Conservation (phyloP, 2,888 invertebrate genomes). For the Drosophila suboccidentalis region DNA sequence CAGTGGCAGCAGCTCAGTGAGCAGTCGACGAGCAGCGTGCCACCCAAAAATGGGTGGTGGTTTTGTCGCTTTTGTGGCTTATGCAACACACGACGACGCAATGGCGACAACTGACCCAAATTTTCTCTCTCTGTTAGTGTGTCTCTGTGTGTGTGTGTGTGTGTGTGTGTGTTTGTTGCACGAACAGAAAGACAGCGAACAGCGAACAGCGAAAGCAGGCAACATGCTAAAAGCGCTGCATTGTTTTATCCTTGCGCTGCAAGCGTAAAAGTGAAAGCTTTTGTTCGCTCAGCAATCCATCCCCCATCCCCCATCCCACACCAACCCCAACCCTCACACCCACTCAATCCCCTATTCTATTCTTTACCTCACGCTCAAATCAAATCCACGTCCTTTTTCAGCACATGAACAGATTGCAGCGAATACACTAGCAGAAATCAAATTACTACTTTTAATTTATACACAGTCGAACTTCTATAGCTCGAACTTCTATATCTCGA, state of each 20-base stretch:
- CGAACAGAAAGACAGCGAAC: constrained; percentile 4
- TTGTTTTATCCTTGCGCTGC: constrained; percentile 49
- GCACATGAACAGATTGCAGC: constrained; percentile 26
- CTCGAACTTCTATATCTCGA: no score
- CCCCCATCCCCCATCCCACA: background rate
- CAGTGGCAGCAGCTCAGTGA: constrained; percentile 16
- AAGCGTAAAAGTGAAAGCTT: constrained; percentile 55
- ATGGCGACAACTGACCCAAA: constrained; percentile 63
- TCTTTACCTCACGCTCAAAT: constrained; percentile 1
- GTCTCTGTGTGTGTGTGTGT: background rate
- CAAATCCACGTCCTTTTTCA: constrained; percentile 1
- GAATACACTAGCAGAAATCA: constrained; percentile 23
- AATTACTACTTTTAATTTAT: background rate
- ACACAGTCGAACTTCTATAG: no score
- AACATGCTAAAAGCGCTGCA: constrained; percentile 41
- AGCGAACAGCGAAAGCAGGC: background rate
- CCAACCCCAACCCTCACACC: background rate
- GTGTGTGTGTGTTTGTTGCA: constrained; percentile 10
- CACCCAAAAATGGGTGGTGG: constrained; percentile 52
- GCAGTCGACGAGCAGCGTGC: constrained; percentile 6
- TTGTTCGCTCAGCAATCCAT: constrained; percentile 9
- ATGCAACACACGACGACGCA: constrained; percentile 47
- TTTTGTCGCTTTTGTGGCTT: constrained; percentile 38
- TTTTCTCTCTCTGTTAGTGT: constrained; percentile 18
- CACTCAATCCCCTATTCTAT: background rate